Evolutionary conservation across 2,888 invertebrate species (phyloP), one percentile per base, ranked within the genome.

Genomic region (Holacanthella duospinosa): DNA sequence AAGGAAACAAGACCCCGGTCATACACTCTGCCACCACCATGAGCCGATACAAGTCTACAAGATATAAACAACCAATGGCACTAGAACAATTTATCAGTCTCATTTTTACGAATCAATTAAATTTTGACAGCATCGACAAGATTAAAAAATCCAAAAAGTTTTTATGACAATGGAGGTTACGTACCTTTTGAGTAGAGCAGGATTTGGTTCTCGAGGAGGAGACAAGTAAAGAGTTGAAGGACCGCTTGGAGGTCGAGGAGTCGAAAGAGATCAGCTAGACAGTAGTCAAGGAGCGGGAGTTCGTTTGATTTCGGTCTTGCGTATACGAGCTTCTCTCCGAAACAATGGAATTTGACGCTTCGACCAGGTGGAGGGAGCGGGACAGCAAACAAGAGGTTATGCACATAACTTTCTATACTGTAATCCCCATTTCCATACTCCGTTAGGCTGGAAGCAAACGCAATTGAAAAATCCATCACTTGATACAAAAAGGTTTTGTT

Each of bases 1-100:
- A 99, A 1, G 99, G 99, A 75, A 96, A 89, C 44, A 96, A 80
- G 27, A 99, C 80, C 0, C 90, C 83, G 2, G 88, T 89, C 72
- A 96, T 84, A 74, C 93, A 89, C 79, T 99, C 99, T 3, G 96
- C 91, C 21, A 99, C 93, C 68, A 95, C 82, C 94, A 97, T 97
- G 74, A 99, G 80, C 76, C 89, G 88, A 79, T 94, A 91, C 79
- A 90, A 91, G 81, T 95, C 96, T 87, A 81, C 61, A 80, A 56
- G 25, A 59, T 12, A n/a, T 6, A 25, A 9, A 26, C 6, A 28
- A 56, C 6, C 16, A 28, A n/a, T n/a, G n/a, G n/a, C n/a, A n/a
- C n/a, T n/a, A n/a, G n/a, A n/a, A n/a, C n/a, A n/a, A n/a, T n/a
- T n/a, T n/a, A n/a, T n/a, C n/a, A n/a, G n/a, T n/a, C n/a, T n/a